These are phyloP conservation scores for Pristis pectinata DNA, from an alignment of 2,797 vertebrate species.

Conservation along the genomic window DNA sequence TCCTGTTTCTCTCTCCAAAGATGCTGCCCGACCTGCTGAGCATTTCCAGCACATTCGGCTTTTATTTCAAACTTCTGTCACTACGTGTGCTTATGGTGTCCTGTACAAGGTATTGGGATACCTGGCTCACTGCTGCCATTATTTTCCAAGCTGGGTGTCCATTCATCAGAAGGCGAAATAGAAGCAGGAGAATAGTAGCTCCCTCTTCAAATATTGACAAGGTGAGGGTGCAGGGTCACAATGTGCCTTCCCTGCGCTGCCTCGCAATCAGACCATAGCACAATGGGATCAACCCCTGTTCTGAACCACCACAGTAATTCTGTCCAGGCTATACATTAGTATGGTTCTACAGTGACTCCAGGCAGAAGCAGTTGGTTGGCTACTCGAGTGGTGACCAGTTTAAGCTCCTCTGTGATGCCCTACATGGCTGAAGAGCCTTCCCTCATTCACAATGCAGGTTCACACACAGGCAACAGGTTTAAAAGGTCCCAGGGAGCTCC, in stretches of 20 bases:
- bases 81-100: neutral
- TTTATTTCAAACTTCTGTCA: too few species aligned
- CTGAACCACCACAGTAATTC: neutral
- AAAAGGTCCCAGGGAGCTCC: neutral
- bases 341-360: too few species aligned
- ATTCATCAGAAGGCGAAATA: neutral
- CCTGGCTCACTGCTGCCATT: neutral
- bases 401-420: neutral
- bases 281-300: neutral
- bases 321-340: too few species aligned
- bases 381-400: neutral
- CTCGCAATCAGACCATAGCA: neutral
- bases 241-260: neutral
- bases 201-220: neutral
- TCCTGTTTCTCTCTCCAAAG: too few species aligned
- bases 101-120: neutral
- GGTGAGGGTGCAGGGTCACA: neutral
- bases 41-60: too few species aligned
- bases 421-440: neutral
- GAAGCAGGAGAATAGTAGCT: neutral
- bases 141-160: neutral
- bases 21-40: too few species aligned
- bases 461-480: neutral
- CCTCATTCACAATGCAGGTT: too few species aligned
- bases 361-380: too few species aligned